phyloP scores from a whole-genome alignment of 2,113 vertebrate species.

The Esox niger region DNA sequence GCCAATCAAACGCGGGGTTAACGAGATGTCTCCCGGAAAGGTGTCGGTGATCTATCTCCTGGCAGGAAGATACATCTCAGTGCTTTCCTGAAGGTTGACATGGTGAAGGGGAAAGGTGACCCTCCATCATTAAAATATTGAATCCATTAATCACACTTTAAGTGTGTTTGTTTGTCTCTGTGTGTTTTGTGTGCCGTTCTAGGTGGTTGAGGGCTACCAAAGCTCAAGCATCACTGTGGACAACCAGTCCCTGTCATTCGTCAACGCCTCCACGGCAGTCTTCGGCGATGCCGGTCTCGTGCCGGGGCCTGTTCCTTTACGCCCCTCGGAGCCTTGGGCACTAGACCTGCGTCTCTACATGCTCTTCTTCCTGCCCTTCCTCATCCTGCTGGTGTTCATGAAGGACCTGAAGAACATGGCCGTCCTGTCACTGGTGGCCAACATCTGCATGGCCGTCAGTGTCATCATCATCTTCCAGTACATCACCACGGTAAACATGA shows the following conservation, averaged over 20 bases:
- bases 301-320: neutral
- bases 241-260: neutral
- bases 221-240: slow-evolving; percentile 52
- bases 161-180: slow-evolving; percentile 8
- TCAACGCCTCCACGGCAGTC: slow-evolving; percentile 22
- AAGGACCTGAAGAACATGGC: slow-evolving; percentile 82
- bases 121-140: neutral
- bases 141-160: slow-evolving; percentile 21
- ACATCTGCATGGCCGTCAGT: slow-evolving; percentile 83
- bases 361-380: slow-evolving; percentile 80
- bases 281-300: too few species aligned
- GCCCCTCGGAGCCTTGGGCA: slow-evolving; percentile 53
- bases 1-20: neutral
- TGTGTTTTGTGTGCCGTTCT: slow-evolving; percentile 15
- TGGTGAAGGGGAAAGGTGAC: slow-evolving; percentile 1
- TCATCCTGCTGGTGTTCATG: slow-evolving; percentile 82
- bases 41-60: neutral
- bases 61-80: too few species aligned
- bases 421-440: slow-evolving; percentile 78
- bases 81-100: slow-evolving; percentile 2
- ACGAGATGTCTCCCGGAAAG: neutral
- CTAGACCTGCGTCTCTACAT: slow-evolving; percentile 83
- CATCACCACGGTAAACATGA: slow-evolving; percentile 71
- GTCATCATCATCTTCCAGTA: slow-evolving; percentile 84
- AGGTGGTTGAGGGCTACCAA: slow-evolving; percentile 81